These are phyloP conservation scores for Spisula subtruncata DNA, from an alignment of 2,888 invertebrate genomes.

Conservation along the genomic window DNA sequence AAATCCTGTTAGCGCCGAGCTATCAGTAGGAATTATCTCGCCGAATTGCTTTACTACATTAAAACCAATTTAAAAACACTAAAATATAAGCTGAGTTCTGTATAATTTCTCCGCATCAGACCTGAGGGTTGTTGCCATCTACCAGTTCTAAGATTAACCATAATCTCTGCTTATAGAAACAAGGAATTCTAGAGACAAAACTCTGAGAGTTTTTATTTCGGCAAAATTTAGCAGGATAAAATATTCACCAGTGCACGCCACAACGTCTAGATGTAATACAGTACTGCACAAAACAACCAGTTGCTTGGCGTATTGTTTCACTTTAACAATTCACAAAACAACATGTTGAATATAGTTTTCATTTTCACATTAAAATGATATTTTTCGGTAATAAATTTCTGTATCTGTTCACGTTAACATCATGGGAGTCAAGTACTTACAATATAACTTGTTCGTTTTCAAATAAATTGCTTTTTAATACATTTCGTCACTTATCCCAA, in stretches of 20 bases:
- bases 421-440: neutral
- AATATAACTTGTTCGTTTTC: neutral
- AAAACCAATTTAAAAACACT: constrained; percentile 68
- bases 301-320: neutral
- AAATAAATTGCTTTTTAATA: constrained; percentile 11
- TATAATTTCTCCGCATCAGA: constrained; percentile 43
- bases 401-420: neutral
- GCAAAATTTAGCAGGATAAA: neutral
- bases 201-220: neutral
- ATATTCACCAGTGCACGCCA: neutral
- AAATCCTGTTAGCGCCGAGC: constrained; percentile 62
- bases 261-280: neutral
- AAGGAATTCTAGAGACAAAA: neutral
- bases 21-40: constrained; percentile 57
- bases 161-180: neutral
- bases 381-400: neutral
- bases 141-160: neutral
- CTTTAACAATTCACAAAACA: neutral
- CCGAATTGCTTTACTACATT: constrained; percentile 50
- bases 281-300: neutral
- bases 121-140: neutral
- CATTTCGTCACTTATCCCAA: neutral
- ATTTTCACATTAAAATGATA: constrained; percentile 23
- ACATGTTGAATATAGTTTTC: neutral
- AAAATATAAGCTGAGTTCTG: constrained; percentile 54